Evolutionary conservation across 2,888 invertebrate species (phyloP).

Genomic region (Tetheella fluctuosa): DNA sequence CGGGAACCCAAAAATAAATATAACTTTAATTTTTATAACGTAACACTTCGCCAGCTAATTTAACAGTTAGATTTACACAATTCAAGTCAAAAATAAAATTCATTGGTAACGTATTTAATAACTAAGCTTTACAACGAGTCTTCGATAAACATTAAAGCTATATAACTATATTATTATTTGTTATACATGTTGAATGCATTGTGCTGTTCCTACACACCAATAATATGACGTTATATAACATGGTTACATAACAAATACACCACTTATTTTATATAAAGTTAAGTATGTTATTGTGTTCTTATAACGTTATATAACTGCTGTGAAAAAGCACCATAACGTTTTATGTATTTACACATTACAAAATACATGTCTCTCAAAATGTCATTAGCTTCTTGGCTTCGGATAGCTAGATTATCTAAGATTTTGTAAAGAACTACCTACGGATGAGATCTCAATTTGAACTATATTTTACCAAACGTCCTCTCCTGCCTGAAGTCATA

Average conservation of each 20-base stretch:
- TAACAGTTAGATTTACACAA: slow-evolving; percentile 38
- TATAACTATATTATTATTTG: slow-evolving; percentile 23
- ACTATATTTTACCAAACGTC: slow-evolving; percentile 76
- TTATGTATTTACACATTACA: slow-evolving; percentile 31
- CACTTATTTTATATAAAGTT: too few species aligned
- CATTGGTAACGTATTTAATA: slow-evolving; percentile 81
- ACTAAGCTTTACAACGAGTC: slow-evolving; percentile 71
- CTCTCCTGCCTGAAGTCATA: slow-evolving; percentile 58
- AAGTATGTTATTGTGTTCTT: too few species aligned
- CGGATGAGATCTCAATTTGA: slow-evolving; percentile 82
- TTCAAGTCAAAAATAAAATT: slow-evolving; percentile 70
- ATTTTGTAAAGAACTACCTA: slow-evolving; percentile 77
- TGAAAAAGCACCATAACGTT: slow-evolving; percentile 18
- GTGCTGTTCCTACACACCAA: too few species aligned
- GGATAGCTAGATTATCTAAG: slow-evolving; percentile 76
- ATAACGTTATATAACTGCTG: too few species aligned
- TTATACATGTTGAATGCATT: slow-evolving; percentile 25
- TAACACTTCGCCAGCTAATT: slow-evolving; percentile 14
- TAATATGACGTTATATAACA: too few species aligned
- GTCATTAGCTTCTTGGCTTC: slow-evolving; percentile 80
- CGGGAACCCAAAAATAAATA: slow-evolving; percentile 19
- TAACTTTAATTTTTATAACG: slow-evolving; percentile 12
- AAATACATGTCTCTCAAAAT: slow-evolving; percentile 54
- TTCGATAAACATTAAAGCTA: slow-evolving; percentile 51
- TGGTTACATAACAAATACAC: too few species aligned